phyloP scores from a whole-genome alignment of 2,113 vertebrate genomes.

The Sorex araneus region DNA sequence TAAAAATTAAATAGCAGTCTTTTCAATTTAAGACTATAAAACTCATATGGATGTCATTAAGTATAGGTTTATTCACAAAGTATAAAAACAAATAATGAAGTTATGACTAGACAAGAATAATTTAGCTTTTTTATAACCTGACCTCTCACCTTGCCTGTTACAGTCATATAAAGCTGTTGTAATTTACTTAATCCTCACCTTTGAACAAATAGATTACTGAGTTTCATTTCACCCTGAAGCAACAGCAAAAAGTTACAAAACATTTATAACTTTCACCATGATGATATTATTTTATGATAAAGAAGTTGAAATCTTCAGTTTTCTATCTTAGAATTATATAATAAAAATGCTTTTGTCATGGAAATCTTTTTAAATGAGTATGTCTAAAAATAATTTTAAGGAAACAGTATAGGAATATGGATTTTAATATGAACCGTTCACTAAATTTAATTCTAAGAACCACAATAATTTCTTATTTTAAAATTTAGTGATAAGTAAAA shows the following conservation, averaged over 20 bases:
- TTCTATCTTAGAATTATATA: conserved; percentile 81
- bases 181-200: conserved; percentile 87
- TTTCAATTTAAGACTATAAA: conserved; percentile 69
- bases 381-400: conserved; percentile 82
- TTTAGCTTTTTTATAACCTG: conserved; percentile 81
- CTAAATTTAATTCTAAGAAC: conserved; percentile 83
- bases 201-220: conserved; percentile 84
- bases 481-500: conserved; percentile 77
- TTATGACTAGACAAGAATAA: conserved; percentile 80
- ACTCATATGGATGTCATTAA: conserved; percentile 71
- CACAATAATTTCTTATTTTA: conserved; percentile 81
- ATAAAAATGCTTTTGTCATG: conserved; percentile 80
- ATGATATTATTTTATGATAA: conserved; percentile 85
- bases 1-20: conserved; percentile 38
- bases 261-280: conserved; percentile 84
- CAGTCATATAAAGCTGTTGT: conserved; percentile 82
- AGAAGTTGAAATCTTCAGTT: conserved; percentile 84
- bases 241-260: conserved; percentile 86
- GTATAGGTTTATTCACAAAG: conserved; percentile 78
- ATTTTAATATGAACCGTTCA: conserved; percentile 84
- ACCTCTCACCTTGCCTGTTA: conserved; percentile 81
- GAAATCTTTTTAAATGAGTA: conserved; percentile 86
- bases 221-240: conserved; percentile 86
- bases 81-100: conserved; percentile 84
- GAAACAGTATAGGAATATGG: conserved; percentile 81